Conservation (phyloP, 2,888 invertebrate species). For the Lissocephala sabroskyi region DNA sequence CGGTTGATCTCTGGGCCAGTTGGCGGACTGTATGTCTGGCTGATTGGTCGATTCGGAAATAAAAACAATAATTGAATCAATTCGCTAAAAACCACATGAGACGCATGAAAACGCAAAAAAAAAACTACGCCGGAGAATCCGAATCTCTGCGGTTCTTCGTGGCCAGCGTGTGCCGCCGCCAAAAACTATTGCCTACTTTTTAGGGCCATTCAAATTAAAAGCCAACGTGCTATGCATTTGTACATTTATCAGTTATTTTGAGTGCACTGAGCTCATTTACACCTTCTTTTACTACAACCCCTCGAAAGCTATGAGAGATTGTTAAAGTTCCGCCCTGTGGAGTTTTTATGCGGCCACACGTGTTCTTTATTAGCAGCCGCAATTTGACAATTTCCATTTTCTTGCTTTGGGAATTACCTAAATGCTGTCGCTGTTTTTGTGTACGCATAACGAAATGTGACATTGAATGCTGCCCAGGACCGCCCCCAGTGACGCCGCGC, state of each 20-base stretch:
- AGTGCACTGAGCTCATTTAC: no score
- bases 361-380: constrained; percentile 40
- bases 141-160: no score
- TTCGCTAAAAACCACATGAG: constrained; percentile 64
- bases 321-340: no score
- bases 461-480: constrained; percentile 48
- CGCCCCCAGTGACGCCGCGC: constrained; percentile 8
- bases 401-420: background rate
- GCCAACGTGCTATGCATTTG: no score
- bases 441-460: constrained; percentile 52
- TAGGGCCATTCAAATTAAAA: no score
- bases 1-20: background rate
- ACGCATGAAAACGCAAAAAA: constrained; percentile 54
- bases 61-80: constrained; percentile 63
- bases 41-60: background rate
- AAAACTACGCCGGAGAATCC: constrained; percentile 25
- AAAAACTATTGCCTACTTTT: constrained; percentile 54
- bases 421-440: constrained; percentile 2
- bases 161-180: constrained; percentile 24
- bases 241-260: no score
- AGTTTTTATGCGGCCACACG: no score
- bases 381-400: constrained; percentile 2
- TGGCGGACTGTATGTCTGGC: background rate
- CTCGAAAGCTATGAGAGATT: constrained; percentile 34
- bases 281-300: no score